A percentile compares a stretch with the other conserved stretches of the same genome.
Evolutionary conservation across 2,888 invertebrate genomes (phyloP).

Genomic region (Temnothorax ravouxi): DNA sequence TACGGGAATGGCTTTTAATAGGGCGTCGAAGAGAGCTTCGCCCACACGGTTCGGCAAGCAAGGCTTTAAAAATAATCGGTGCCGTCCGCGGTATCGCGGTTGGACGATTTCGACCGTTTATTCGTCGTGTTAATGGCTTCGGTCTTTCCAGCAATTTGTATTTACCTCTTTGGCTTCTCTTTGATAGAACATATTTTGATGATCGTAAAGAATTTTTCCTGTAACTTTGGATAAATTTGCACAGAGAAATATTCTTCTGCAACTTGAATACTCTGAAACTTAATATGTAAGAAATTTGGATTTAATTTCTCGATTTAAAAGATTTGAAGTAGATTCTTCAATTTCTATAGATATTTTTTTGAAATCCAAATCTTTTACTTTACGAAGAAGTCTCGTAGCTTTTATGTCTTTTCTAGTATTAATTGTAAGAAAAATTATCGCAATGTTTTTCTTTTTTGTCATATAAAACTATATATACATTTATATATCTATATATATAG

Average conservation of each 20-base stretch:
- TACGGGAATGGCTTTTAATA: constrained; percentile 57
- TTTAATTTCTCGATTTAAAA: not conserved
- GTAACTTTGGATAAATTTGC: not conserved
- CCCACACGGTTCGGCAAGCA: constrained; percentile 22
- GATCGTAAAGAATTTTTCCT: not conserved
- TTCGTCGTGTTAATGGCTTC: constrained; percentile 45
- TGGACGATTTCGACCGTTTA: constrained; percentile 36
- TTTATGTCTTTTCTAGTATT: not conserved
- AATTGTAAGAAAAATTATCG: not conserved
- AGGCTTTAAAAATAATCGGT: constrained; percentile 67
- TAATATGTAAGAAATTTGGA: not conserved
- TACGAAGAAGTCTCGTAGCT: not conserved
- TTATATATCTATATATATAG: too few species aligned
- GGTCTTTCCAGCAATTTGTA: constrained; percentile 48
- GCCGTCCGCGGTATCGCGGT: constrained; percentile 35
- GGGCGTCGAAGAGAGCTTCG: constrained; percentile 45
- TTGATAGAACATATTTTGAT: constrained; percentile 28
- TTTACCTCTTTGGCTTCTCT: constrained; percentile 30
- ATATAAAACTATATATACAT: too few species aligned
- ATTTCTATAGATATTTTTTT: not conserved
- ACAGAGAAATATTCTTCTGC: not conserved
- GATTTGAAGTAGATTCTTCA: not conserved
- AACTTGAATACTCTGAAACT: not conserved
- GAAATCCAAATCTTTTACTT: not conserved
- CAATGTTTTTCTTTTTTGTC: not conserved